These are phyloP conservation scores for Harlomillsia oculata DNA, from an alignment of 1,140 invertebrate species.

Conservation along the genomic window DNA sequence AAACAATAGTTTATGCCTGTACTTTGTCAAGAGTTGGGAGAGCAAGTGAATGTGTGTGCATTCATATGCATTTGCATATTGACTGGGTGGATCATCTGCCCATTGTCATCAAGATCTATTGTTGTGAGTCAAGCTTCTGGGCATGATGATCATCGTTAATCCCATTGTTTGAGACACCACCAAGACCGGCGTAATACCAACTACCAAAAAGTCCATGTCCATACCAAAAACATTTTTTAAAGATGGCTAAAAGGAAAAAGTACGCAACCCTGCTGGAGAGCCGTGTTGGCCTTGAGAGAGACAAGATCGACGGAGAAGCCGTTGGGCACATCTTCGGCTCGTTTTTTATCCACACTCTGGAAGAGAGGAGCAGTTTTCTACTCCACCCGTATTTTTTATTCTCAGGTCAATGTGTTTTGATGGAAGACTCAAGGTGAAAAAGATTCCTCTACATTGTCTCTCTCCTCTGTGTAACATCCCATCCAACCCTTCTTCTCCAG, in stretches of 20 bases:
- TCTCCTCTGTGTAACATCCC: not conserved
- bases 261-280: constrained; percentile 14
- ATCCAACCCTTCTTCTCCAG: constrained; percentile 6
- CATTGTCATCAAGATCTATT: constrained; percentile 16
- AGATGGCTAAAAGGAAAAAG: constrained; percentile 10
- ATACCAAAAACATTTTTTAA: not conserved
- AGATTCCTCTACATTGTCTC: constrained; percentile 17
- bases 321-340: constrained; percentile 15
- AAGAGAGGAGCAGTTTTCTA: constrained; percentile 6
- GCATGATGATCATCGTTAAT: constrained; percentile 17
- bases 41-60: no score
- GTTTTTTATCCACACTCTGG: no score
- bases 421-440: constrained; percentile 19
- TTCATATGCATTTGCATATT: not conserved
- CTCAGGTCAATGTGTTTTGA: constrained; percentile 22
- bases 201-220: not conserved
- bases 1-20: no score
- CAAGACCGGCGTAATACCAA: not conserved
- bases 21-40: no score
- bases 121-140: constrained; percentile 11
- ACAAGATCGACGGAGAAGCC: constrained; percentile 17
- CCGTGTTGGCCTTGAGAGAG: constrained; percentile 11
- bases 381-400: constrained; percentile 19
- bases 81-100: constrained; percentile 5
- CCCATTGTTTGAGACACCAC: constrained; percentile 7